A percentile compares a stretch with the other conserved stretches of the same genome.
Conservation (phyloP, 2,888 invertebrate genomes). For the Cremastinae sp. region DNA sequence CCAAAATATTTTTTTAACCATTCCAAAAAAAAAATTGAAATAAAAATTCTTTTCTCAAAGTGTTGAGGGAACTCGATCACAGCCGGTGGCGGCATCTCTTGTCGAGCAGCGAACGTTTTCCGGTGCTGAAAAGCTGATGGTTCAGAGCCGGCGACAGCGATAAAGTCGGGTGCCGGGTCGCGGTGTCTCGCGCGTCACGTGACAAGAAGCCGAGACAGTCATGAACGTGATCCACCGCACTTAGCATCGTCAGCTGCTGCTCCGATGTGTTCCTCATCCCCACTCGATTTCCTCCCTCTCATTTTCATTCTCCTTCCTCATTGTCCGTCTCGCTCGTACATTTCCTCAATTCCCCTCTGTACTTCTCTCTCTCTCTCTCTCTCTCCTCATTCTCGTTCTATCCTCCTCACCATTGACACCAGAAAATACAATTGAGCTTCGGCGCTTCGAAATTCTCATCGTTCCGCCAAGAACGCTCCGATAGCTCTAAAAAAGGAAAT, state of each 20-base stretch:
- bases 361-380: too few species aligned
- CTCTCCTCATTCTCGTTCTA: not conserved
- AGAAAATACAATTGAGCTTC: conserved; percentile 29
- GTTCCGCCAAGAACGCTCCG: too few species aligned
- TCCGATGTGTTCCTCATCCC: not conserved
- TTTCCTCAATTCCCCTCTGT: not conserved
- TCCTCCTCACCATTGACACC: conserved; percentile 21
- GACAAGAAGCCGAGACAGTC: conserved; percentile 30
- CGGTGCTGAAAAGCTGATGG: too few species aligned
- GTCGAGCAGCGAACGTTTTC: too few species aligned
- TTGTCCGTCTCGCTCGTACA: not conserved
- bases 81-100: too few species aligned
- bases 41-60: too few species aligned
- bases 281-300: too few species aligned
- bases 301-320: not conserved
- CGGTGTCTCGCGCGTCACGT: conserved; percentile 42
- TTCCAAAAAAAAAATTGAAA: too few species aligned
- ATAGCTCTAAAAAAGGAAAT: too few species aligned
- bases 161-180: conserved; percentile 10
- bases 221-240: conserved; percentile 48
- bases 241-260: too few species aligned
- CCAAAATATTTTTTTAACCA: too few species aligned
- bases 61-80: too few species aligned
- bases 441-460: not conserved
- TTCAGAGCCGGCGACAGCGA: not conserved